Evolutionary conservation across 2,888 invertebrate species (phyloP).

Genomic region (Griposia aprilina): DNA sequence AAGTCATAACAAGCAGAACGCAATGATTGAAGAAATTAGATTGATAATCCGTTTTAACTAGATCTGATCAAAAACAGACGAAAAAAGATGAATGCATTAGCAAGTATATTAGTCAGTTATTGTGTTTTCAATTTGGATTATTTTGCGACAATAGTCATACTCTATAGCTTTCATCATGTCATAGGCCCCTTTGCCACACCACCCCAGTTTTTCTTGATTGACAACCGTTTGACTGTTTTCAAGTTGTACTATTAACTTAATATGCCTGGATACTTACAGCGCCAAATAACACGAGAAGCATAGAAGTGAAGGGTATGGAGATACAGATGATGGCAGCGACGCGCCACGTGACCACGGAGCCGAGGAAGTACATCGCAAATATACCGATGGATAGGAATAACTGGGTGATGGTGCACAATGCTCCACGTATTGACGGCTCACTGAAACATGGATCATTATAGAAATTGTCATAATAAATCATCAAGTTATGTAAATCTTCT

Average conservation of each 20-base stretch:
- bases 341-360: slow-evolving; percentile 88
- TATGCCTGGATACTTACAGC: slow-evolving; percentile 75
- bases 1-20: background rate
- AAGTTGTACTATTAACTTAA: background rate
- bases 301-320: slow-evolving; percentile 85
- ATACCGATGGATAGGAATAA: slow-evolving; percentile 86
- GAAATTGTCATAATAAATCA: background rate
- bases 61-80: background rate
- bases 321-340: slow-evolving; percentile 87
- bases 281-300: slow-evolving; percentile 84
- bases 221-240: background rate
- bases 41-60: background rate
- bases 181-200: background rate
- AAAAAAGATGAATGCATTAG: background rate
- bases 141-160: background rate
- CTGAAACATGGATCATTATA: slow-evolving; percentile 71
- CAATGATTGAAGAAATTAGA: background rate
- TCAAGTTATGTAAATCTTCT: background rate
- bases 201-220: background rate
- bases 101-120: background rate
- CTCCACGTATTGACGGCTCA: slow-evolving; percentile 89
- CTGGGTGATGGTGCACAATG: slow-evolving; percentile 87
- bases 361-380: slow-evolving; percentile 87
- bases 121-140: background rate
- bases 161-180: background rate